Percentiles rank a stretch among this genome's conserved stretches.
Evolutionary conservation across 2,888 invertebrate genomes (phyloP).

Genomic region (Plagodis pulveraria): DNA sequence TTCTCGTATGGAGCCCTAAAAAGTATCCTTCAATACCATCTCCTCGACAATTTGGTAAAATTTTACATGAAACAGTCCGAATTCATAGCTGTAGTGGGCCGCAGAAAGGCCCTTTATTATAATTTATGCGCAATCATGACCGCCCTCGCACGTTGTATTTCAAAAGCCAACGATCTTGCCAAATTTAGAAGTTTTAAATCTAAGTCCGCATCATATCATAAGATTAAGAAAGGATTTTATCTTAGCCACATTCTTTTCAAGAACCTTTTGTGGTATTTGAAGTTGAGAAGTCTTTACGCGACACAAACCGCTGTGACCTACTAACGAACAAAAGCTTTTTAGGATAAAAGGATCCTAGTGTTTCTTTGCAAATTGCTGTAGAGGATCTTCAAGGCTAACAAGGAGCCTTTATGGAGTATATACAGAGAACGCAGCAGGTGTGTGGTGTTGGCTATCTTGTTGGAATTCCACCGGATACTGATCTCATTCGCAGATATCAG

Average conservation of each 20-base stretch:
- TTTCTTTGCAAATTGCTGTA: constrained; percentile 17
- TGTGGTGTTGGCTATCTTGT: not conserved
- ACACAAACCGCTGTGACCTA: constrained; percentile 33
- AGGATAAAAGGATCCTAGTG: constrained; percentile 27
- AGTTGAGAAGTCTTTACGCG: constrained; percentile 31
- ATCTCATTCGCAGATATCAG: constrained; percentile 26
- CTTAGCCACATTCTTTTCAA: constrained; percentile 13
- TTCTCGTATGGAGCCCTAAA: no score
- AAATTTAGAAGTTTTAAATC: constrained; percentile 26
- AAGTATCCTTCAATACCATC: constrained; percentile 7
- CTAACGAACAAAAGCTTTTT: constrained; percentile 33
- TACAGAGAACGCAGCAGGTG: constrained; percentile 28
- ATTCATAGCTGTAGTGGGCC: constrained; percentile 5
- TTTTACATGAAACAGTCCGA: constrained; percentile 30
- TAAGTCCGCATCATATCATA: constrained; percentile 22
- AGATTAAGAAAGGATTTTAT: constrained; percentile 26
- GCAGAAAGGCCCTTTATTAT: constrained; percentile 35
- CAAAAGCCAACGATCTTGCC: constrained; percentile 14
- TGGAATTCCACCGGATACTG: constrained; percentile 30
- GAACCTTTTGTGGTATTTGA: constrained; percentile 35
- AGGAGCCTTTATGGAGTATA: constrained; percentile 16
- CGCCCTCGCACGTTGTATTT: constrained; percentile 34
- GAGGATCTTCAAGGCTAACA: constrained; percentile 20
- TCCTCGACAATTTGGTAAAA: constrained; percentile 16
- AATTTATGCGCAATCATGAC: constrained; percentile 54